phyloP scores from a whole-genome alignment of 2,888 invertebrate genomes.

The Liposcelis brunnea region DNA sequence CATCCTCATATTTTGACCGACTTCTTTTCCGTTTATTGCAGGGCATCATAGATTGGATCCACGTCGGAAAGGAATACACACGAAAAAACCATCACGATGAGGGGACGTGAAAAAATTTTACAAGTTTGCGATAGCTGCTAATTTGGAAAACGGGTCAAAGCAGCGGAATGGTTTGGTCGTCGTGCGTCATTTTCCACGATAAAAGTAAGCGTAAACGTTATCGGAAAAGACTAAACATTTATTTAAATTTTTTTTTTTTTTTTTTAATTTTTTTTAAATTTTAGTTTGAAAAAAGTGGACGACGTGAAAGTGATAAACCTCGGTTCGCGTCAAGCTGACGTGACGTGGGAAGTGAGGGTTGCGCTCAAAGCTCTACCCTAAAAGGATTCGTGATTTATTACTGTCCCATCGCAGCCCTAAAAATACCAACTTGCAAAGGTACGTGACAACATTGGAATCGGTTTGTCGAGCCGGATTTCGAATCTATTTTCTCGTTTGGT shows the following conservation, averaged over 20 bases:
- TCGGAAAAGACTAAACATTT: no score
- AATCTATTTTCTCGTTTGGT: no score
- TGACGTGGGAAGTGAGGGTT: slow-evolving; percentile 64
- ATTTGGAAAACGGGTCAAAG: slow-evolving; percentile 40
- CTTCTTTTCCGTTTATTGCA: no score
- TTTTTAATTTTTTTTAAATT: slow-evolving; percentile 11
- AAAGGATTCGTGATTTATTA: slow-evolving; percentile 59
- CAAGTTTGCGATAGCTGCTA: slow-evolving; percentile 70
- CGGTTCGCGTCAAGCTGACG: slow-evolving; percentile 36
- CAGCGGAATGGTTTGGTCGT: slow-evolving; percentile 75
- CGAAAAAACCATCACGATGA: no score
- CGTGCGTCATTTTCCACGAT: slow-evolving; percentile 44
- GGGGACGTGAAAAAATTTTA: slow-evolving; percentile 36
- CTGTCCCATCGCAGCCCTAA: slow-evolving; percentile 42
- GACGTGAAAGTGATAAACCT: slow-evolving; percentile 34
- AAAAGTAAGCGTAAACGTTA: no score
- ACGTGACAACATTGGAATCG: no score
- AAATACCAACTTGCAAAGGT: slow-evolving; percentile 37
- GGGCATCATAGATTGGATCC: slow-evolving; percentile 42
- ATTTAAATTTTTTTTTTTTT: neutral
- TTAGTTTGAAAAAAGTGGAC: slow-evolving; percentile 36
- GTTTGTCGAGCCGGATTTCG: neutral
- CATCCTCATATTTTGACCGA: no score
- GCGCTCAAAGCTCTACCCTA: slow-evolving; percentile 50
- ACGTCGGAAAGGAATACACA: slow-evolving; percentile 31